These are phyloP conservation scores for Morinoia aosen DNA, from an alignment of 2,888 invertebrate species.

Conservation along the genomic window DNA sequence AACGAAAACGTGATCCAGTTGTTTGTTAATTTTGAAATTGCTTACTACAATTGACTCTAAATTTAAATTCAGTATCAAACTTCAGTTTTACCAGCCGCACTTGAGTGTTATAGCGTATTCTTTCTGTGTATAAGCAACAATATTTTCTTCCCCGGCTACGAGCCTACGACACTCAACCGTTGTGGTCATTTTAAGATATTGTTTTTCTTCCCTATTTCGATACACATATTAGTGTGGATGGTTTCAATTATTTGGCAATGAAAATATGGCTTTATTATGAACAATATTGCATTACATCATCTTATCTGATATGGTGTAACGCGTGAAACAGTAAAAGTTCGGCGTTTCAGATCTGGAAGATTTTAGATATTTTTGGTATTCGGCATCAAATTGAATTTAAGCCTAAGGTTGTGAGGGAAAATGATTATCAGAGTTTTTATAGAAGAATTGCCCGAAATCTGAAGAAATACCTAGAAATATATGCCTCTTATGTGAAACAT, in stretches of 20 bases:
- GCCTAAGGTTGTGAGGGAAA: not conserved
- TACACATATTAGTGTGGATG: not conserved
- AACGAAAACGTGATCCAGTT: no score
- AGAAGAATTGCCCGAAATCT: not conserved
- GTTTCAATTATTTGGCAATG: not conserved
- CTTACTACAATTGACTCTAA: no score
- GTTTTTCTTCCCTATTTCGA: not conserved
- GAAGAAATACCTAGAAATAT: not conserved
- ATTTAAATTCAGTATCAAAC: no score
- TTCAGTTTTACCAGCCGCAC: no score
- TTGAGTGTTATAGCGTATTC: not conserved
- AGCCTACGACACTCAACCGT: not conserved
- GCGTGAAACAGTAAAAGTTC: not conserved
- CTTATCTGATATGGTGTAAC: not conserved
- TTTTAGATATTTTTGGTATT: no score
- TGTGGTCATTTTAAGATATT: not conserved
- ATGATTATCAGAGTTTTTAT: not conserved
- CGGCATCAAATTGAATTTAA: no score
- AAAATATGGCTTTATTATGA: not conserved
- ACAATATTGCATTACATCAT: not conserved
- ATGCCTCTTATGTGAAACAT: not conserved
- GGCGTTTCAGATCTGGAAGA: no score
- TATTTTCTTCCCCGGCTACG: not conserved
- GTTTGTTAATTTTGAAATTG: no score
- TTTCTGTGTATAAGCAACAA: not conserved